Evolutionary conservation across 2,113 vertebrate genomes (phyloP), one percentile per base, ranked within the genome.

Genomic region (Equus quagga): DNA sequence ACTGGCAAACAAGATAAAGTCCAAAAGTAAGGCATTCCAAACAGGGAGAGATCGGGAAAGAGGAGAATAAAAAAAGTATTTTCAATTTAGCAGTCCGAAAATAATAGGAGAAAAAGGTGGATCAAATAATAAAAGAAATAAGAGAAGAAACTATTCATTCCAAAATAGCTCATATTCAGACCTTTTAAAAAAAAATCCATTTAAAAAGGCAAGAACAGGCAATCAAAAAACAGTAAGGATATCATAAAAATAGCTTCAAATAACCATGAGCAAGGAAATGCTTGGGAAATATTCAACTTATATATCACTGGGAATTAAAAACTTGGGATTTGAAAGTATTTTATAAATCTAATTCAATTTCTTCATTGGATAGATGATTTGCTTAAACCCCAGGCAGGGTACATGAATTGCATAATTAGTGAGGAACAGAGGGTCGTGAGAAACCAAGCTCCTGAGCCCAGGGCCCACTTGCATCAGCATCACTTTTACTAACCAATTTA

Each of bases 71-170:
- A 86, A 75, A 36, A 49, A 10, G 0, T 70, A 44, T 64, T 82
- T 92, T 44, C n/a, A 96, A 51, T 60, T 88, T 84, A 85, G 75
- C 46, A 78, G 33, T 67, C 54, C 33, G 81, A 97, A 97, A 91
- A 51, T 51, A 78, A 62, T 36, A 89, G 36, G 11, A 62, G 8
- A 65, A 79, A 64, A 95, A 56, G 14, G 1, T 13, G 8, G 17
- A 5, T 21, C 8, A 95, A 78, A 86, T 67, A 70, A 64, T 58
- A 28, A 83, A 87, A 88, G 6, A 70, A 91, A 60, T 75, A 60
- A 88, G 44, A 88, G 8, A 82, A 91, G 36, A 87, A 69, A 62
- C 19, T 58, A 65, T 49, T 73, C 0, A 75, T 91, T 80, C 54
- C 36, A 54, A 84, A 96, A 83, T 33, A 89, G 3, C 18, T 92